These are phyloP conservation scores for Sylvilagus floridanus DNA, from an alignment of 2,797 vertebrate species.

Conservation along the genomic window DNA sequence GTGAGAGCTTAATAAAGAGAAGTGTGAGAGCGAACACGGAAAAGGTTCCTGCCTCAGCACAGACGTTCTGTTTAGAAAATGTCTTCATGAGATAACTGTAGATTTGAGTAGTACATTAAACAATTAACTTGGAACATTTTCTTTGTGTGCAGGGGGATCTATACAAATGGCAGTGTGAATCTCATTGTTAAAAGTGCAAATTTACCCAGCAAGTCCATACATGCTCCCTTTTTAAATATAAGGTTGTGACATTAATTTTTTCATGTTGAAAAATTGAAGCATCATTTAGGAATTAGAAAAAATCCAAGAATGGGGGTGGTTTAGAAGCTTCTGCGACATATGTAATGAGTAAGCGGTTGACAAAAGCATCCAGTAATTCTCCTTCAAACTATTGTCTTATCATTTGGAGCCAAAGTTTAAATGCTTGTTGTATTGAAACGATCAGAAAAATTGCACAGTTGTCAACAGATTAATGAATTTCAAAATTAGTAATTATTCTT, in stretches of 20 bases:
- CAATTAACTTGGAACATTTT: not conserved
- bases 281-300: not conserved
- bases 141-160: not conserved
- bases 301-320: not conserved
- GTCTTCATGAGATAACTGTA: not conserved
- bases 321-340: not conserved
- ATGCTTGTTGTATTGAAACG: not conserved
- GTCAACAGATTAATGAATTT: not conserved
- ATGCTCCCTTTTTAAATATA: not conserved
- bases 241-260: not conserved
- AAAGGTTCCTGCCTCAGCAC: accelerated
- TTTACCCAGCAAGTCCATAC: not conserved
- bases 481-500: conserved; percentile 68
- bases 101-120: not conserved
- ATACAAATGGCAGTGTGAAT: not conserved
- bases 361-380: not conserved
- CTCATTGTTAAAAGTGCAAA: not conserved
- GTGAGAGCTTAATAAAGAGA: not conserved
- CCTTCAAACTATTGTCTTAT: conserved; percentile 27
- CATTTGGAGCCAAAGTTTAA: not conserved
- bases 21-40: not conserved
- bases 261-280: conserved; percentile 25
- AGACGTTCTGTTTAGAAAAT: not conserved
- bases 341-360: not conserved
- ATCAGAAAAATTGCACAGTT: not conserved